phyloP scores from a whole-genome alignment of 2,797 vertebrate genomes.

The Fistularia commersonii region DNA sequence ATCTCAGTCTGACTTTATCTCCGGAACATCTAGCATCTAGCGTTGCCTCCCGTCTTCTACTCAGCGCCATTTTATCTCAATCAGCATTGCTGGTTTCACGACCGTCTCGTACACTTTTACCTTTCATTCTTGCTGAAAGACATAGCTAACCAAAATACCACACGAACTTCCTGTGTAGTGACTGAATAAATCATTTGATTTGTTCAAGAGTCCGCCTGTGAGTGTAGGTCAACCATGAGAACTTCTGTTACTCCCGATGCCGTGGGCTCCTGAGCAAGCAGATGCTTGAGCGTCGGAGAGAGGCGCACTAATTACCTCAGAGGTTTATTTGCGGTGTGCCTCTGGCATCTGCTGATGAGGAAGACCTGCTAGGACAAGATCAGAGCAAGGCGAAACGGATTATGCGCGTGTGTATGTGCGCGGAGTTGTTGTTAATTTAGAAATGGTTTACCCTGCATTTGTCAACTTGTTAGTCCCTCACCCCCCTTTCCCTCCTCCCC shows the following conservation, averaged over 20 bases:
- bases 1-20: too few relatives aligned
- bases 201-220: constrained; percentile 37
- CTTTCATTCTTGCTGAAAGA: too few relatives aligned
- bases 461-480: constrained; percentile 1
- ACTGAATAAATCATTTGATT: constrained; percentile 36
- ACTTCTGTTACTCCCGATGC: constrained; percentile 3
- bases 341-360: constrained; percentile 36
- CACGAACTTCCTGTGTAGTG: too few relatives aligned
- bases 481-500: neutral
- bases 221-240: constrained; percentile 31
- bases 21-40: too few relatives aligned
- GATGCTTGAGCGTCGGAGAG: constrained; percentile 48
- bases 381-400: constrained; percentile 43
- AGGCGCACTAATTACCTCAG: constrained; percentile 61
- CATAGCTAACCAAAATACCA: too few relatives aligned
- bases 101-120: too few relatives aligned
- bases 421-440: constrained; percentile 1
- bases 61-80: too few relatives aligned
- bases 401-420: constrained; percentile 8
- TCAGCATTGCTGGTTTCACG: too few relatives aligned
- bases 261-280: constrained; percentile 32
- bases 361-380: constrained; percentile 49
- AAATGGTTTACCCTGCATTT: constrained; percentile 14
- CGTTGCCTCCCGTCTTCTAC: too few relatives aligned
- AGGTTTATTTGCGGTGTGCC: constrained; percentile 45